Conservation (phyloP, 2,113 vertebrate species). For the Corythornis madagascariensis region DNA sequence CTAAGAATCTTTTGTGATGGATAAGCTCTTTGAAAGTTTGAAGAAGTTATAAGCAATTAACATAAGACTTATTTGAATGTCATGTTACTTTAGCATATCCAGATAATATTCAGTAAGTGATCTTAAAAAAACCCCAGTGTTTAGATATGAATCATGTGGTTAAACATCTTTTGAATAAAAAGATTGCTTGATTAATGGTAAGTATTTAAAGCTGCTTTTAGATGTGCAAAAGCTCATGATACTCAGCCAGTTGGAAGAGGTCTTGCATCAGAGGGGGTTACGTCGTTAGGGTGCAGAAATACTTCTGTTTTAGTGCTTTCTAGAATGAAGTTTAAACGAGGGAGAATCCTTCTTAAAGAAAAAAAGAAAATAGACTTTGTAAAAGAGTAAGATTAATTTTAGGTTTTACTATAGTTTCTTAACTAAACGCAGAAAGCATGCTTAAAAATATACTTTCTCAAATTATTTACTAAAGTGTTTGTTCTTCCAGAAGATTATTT, state of each 20-base stretch:
- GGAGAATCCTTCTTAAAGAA: not conserved
- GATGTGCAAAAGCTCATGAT: not conserved
- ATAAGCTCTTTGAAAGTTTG: not conserved
- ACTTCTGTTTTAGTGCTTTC: not conserved
- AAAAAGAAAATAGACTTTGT: not conserved
- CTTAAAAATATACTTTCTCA: not conserved
- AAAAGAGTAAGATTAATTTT: not conserved
- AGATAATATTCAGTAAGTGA: not conserved
- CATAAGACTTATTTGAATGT: not conserved
- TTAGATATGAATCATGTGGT: not conserved
- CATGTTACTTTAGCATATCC: conserved; percentile 25
- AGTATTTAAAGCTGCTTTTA: not conserved
- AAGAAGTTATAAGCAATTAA: not conserved
- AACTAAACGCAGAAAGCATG: not conserved
- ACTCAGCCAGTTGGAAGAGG: not conserved
- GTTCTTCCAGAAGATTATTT: not conserved
- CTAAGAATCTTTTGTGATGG: not conserved
- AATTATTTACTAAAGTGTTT: not conserved
- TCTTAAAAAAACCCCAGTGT: not conserved
- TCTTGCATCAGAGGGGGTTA: not conserved
- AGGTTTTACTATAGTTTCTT: not conserved
- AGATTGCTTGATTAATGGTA: not conserved
- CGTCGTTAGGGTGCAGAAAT: not conserved
- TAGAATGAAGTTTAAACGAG: not conserved
- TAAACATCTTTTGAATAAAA: no score